Evolutionary conservation across 2,888 invertebrate species (phyloP).

Genomic region (Tetheella fluctuosa): DNA sequence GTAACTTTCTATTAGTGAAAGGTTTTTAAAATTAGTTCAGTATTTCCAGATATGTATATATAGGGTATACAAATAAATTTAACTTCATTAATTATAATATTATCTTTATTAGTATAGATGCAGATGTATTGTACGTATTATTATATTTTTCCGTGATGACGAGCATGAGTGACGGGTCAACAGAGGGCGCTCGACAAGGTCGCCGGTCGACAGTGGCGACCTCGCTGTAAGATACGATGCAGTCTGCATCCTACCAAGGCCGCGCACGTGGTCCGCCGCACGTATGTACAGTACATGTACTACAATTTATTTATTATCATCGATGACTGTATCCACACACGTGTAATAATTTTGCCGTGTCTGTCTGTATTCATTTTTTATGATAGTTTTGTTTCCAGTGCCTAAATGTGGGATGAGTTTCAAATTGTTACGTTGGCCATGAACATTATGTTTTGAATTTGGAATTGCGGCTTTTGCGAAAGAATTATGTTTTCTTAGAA

Average conservation of each 20-base stretch:
- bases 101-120: too few relatives aligned
- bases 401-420: too few relatives aligned
- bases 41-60: too few relatives aligned
- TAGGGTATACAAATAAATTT: too few relatives aligned
- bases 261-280: constrained; percentile 32
- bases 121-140: not conserved
- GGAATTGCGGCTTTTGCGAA: too few relatives aligned
- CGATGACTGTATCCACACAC: constrained; percentile 9
- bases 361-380: not conserved
- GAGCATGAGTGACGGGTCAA: constrained; percentile 29
- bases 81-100: too few relatives aligned
- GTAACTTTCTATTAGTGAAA: too few relatives aligned
- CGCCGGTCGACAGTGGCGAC: constrained; percentile 23
- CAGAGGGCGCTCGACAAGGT: constrained; percentile 37
- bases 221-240: constrained; percentile 16
- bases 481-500: too few relatives aligned
- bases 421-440: too few relatives aligned
- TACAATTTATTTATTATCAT: constrained; percentile 10
- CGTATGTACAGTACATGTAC: constrained; percentile 21
- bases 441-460: too few relatives aligned
- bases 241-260: constrained; percentile 39
- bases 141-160: constrained; percentile 5
- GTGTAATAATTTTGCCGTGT: not conserved
- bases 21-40: too few relatives aligned
- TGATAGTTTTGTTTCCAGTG: not conserved